phyloP scores from a whole-genome alignment of 2,888 invertebrate genomes.

The Ferrisia virgata region DNA sequence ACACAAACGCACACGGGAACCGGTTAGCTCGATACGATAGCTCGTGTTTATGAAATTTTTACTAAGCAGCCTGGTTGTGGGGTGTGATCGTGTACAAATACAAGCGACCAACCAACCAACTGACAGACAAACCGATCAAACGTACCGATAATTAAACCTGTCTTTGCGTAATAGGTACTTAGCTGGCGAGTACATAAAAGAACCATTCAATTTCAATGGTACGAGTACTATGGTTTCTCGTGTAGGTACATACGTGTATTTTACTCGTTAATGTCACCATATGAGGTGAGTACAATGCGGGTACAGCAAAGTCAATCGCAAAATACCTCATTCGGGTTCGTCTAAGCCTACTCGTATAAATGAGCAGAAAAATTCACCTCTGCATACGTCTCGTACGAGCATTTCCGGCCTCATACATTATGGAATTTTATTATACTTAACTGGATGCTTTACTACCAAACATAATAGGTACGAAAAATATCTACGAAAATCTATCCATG shows the following conservation, averaged over 20 bases:
- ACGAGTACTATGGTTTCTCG: not conserved
- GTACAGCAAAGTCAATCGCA: not conserved
- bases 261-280: no score
- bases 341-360: not conserved
- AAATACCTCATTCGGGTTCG: not conserved
- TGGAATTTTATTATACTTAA: not conserved
- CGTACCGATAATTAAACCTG: slow-evolving; percentile 5
- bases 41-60: not conserved
- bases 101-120: no score
- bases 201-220: no score
- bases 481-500: not conserved
- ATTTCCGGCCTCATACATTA: not conserved
- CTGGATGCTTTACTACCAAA: not conserved
- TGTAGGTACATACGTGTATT: no score
- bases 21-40: no score
- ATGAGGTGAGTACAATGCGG: not conserved
- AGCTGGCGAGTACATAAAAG: not conserved
- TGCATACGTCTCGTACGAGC: not conserved
- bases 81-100: not conserved
- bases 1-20: no score
- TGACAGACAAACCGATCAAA: slow-evolving; percentile 18
- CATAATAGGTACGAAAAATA: not conserved
- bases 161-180: slow-evolving; percentile 27
- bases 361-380: not conserved
- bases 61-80: no score